Conservation (phyloP, 2,797 vertebrate genomes). For the Eupleurogrammus muticus region DNA sequence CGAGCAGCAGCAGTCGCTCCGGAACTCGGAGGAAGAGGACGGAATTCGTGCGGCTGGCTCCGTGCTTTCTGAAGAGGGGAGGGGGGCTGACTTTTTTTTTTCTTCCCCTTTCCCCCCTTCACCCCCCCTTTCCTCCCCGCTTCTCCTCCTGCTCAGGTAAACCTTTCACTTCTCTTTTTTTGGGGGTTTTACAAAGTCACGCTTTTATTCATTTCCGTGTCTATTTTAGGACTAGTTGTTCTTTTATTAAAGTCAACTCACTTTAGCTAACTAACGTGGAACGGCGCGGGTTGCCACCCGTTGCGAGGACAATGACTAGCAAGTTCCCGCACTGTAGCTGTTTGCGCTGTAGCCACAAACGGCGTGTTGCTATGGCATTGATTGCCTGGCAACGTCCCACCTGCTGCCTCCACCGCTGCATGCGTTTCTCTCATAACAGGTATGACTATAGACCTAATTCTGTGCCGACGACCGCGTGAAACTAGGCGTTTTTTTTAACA, state of each 20-base stretch:
- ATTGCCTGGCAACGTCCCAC: slow-evolving; percentile 74
- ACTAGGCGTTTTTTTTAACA: neutral
- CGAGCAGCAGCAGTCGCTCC: slow-evolving; percentile 55
- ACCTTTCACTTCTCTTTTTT: neutral
- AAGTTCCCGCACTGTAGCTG: slow-evolving; percentile 42
- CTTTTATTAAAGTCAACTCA: slow-evolving; percentile 8
- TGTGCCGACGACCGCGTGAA: neutral
- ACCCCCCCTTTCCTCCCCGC: too few relatives aligned
- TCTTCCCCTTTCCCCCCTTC: too few relatives aligned
- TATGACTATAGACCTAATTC: neutral
- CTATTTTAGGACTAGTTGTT: neutral
- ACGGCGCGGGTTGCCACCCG: slow-evolving; percentile 42
- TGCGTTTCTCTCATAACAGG: slow-evolving; percentile 17
- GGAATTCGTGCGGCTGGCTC: slow-evolving; percentile 9
- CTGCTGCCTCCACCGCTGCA: slow-evolving; percentile 58
- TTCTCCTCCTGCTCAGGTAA: slow-evolving; percentile 48
- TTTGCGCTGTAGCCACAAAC: slow-evolving; percentile 61
- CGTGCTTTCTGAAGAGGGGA: neutral
- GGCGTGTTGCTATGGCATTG: slow-evolving; percentile 78
- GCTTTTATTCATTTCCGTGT: slow-evolving; percentile 11
- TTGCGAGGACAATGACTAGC: slow-evolving; percentile 42
- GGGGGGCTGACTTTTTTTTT: slow-evolving; percentile 17
- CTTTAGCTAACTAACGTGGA: neutral
- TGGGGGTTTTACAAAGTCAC: too few relatives aligned
- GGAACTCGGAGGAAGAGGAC: slow-evolving; percentile 44